These are phyloP conservation scores for Merops nubicus DNA, from an alignment of 2,113 vertebrate species.

Conservation along the genomic window DNA sequence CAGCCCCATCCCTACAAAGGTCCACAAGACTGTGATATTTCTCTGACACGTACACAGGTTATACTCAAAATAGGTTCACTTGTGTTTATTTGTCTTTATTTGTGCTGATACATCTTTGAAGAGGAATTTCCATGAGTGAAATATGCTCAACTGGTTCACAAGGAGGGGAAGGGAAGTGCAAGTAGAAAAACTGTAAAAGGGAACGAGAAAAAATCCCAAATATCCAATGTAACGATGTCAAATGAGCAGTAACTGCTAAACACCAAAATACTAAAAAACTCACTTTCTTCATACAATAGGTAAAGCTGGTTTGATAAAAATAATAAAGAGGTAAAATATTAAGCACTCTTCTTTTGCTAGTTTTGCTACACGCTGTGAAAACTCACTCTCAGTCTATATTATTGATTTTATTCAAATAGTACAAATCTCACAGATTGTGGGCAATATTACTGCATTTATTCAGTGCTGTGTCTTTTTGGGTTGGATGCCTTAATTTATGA, in stretches of 20 bases:
- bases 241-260: not conserved
- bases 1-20: not conserved
- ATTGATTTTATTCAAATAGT: not conserved
- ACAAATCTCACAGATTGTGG: not conserved
- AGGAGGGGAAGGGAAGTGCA: not conserved
- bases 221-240: too few species aligned
- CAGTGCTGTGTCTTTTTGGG: not conserved
- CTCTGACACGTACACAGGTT: not conserved
- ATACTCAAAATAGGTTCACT: not conserved
- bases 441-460: not conserved
- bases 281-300: not conserved
- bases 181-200: not conserved
- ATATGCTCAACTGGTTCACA: not conserved
- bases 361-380: not conserved
- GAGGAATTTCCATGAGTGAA: not conserved
- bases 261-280: accelerated
- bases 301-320: not conserved
- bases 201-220: not conserved
- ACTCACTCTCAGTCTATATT: not conserved
- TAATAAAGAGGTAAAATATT: not conserved
- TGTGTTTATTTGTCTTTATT: not conserved
- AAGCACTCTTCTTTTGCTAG: not conserved
- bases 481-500: not conserved
- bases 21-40: not conserved
- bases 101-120: not conserved